Evolutionary conservation across 2,797 vertebrate genomes (phyloP), one percentile per base, ranked within the genome.

Genomic region (Muscicapa comitata): DNA sequence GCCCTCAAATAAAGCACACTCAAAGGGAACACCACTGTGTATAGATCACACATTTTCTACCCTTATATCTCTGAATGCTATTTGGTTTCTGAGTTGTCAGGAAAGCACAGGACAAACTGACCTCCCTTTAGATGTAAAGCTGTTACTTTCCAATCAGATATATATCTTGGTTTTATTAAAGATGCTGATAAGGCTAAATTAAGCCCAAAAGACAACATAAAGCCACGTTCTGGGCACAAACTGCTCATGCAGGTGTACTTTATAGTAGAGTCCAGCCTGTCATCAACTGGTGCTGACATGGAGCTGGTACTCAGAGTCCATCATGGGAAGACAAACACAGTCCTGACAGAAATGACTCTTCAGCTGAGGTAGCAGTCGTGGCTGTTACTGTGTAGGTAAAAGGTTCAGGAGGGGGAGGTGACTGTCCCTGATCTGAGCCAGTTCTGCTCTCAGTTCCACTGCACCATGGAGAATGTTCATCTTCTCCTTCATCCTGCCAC

Each of bases 241-340:
- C 14, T 26, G 28, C 16, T 61, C 47, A 6, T 14, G 5, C 11
- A 61, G 37, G 25, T 3, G 0, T 20, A 31, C 37, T 73, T 50
- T n/a, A 15, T 9, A 10, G 35, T 2, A 13, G 21, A 9, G 6
- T 7, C 62, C 3, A 40, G 42, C 7, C 29, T 37, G 61, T 24
- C 43, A 13, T n/a, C 17, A 9, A 0, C 45, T 9, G 25, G 11
- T 47, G 35, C 29, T 38, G 55, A 26, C 3, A 1, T 14, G 65
- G 76, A 58, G 25, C 63, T 53, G n/a, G 19, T 16, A 10, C 9
- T 45, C 23, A 7, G 8, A 2, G 16, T 63, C 59, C 24, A 4
- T 38, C 54, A 4, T 1, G 24, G 2, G 38, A 33, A 12, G 48
- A 13, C 3, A 38, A 29, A 25, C n/a, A 1, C 0, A 0, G 23